Base-by-base conservation (phyloP, 2,113 vertebrate species). In the Oophaga pumilio region DNA sequence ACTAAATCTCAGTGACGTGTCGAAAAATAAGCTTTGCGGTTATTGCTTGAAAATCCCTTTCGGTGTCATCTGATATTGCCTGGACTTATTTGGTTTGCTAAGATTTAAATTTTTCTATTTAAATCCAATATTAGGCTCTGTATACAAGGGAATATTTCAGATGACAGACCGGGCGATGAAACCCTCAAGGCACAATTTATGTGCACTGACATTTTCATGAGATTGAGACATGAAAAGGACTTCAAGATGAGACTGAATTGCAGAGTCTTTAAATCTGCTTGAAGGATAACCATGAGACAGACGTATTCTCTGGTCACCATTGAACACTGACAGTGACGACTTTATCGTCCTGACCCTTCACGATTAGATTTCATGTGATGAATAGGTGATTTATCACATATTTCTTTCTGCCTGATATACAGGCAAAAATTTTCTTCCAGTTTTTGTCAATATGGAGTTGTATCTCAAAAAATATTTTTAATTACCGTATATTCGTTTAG, bases 141-240 rank as follows among this genome's bases (percentile, higher is more conserved):
- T 86, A 77, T 86, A 86, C 57, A 77, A 26, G 74, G 53, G 59
- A 77, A 76, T 24, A 78, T 86, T 77, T 68, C 49, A 49, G 26
- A 86, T 78, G 84, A 86, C 84, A 77, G 49, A 64, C 74, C 4
- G 57, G 17, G 43, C n/a, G 59, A 74, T 52, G 33, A 20, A 26
- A 50, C 73, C 73, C 84, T 76, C n/a, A 60, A 76, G 73, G 73
- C 71, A 85, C 71, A 53, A 64, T 86, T 86, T 86, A 86, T 86
- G 84, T 66, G 84, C 84, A 85, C 64, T 85, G 84, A 85, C 71
- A 85, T 85, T 85, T 85, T 56, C 71, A 62, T 33, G 71, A 85
- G 84, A 85, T 60, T 76, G 71, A 85, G 84, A 86, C 84, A 86
- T 78, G 84, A 86, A 86, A 86, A 86, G 84, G 66, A 66, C 84